A percentile compares a stretch with the other conserved stretches of the same genome.
Conservation (phyloP, 2,113 vertebrate species). For the Cettia cetti region DNA sequence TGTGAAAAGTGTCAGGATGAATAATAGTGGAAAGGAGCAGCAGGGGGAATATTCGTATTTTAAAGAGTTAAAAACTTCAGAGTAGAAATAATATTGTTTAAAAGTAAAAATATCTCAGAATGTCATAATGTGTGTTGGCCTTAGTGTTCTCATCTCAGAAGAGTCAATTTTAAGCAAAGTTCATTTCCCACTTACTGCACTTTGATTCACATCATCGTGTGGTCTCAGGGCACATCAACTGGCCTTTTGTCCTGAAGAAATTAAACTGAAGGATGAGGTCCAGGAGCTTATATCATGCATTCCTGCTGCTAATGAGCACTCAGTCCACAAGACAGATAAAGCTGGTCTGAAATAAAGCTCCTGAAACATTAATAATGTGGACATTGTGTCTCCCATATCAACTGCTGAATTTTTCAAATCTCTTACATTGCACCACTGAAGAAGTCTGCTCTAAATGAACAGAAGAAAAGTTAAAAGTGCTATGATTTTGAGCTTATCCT, state of each 20-base stretch:
- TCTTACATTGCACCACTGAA: background rate
- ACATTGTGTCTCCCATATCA: background rate
- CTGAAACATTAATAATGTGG: background rate
- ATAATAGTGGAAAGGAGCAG: background rate
- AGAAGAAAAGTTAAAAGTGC: background rate
- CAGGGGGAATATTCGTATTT: background rate
- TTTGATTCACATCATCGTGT: background rate
- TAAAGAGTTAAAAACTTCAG: background rate
- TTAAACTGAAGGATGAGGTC: background rate
- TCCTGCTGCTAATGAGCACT: constrained; percentile 5
- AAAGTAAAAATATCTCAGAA: background rate
- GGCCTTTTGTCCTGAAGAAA: constrained; percentile 3
- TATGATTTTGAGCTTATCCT: background rate
- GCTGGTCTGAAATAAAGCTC: background rate
- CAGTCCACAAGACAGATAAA: background rate
- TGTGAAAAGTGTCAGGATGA: background rate
- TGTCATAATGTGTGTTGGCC: background rate
- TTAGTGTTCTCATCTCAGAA: background rate
- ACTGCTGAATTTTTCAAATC: background rate
- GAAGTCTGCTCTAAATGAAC: background rate
- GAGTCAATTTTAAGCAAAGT: background rate
- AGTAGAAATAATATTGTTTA: background rate
- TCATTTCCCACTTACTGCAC: background rate
- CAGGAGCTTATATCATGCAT: background rate
- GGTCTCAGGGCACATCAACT: background rate